phyloP scores from a whole-genome alignment of 2,888 invertebrate genomes.

The Caenorhabditis angaria region DNA sequence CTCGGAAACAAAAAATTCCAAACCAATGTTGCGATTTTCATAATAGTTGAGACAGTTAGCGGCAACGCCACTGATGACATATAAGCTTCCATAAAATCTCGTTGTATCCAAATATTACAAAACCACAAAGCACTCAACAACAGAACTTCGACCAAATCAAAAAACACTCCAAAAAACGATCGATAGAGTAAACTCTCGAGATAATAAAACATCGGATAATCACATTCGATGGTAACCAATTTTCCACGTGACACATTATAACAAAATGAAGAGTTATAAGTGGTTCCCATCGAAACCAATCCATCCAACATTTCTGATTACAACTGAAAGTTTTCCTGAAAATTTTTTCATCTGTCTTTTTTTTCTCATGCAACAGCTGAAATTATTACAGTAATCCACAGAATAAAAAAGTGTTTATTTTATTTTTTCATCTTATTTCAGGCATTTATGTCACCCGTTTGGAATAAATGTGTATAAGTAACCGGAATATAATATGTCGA shows the following conservation, averaged over 20 bases:
- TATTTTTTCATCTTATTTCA: background rate
- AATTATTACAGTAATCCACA: background rate
- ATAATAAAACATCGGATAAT: constrained; percentile 32
- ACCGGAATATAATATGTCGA: background rate
- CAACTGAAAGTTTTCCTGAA: background rate
- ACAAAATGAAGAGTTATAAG: background rate
- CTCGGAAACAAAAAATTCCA: constrained; percentile 29
- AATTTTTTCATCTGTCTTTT: background rate
- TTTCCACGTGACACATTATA: constrained; percentile 22
- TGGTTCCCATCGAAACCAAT: background rate
- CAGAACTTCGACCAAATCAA: constrained; percentile 36
- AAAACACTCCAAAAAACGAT: constrained; percentile 36
- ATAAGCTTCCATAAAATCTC: constrained; percentile 41
- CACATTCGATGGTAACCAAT: constrained; percentile 31
- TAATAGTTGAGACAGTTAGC: constrained; percentile 23
- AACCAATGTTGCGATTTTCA: constrained; percentile 37
- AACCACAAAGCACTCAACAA: constrained; percentile 42
- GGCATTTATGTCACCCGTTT: background rate
- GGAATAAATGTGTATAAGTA: background rate
- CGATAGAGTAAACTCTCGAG: constrained; percentile 34
- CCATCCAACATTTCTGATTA: constrained; percentile 4
- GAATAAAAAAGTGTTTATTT: background rate
- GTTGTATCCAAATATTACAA: constrained; percentile 42
- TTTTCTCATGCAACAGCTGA: background rate
- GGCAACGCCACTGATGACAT: constrained; percentile 38